A percentile compares a stretch with the other conserved stretches of the same genome.
Conservation (phyloP, 2,113 vertebrate genomes). For the Dendrocopos noguchii region DNA sequence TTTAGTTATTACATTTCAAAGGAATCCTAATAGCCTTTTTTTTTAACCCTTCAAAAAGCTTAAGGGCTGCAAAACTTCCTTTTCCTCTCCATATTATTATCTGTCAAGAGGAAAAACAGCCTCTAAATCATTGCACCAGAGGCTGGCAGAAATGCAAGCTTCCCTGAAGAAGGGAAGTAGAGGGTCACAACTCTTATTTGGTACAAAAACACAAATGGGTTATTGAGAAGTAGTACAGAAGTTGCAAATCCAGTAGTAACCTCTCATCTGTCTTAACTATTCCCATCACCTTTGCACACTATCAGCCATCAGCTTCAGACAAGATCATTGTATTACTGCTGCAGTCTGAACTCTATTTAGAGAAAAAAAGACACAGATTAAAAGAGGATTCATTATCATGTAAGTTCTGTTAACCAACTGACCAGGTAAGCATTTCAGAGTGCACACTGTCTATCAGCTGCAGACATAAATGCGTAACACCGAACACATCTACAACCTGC, state of each 20-base stretch:
- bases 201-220: neutral
- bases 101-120: neutral
- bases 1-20: neutral
- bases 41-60: neutral
- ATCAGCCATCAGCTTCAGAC: neutral
- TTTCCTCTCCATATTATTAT: neutral
- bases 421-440: neutral
- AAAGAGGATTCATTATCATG: neutral
- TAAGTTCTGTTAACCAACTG: neutral
- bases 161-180: neutral
- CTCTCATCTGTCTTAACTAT: neutral
- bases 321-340: neutral
- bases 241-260: neutral
- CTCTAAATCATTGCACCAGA: neutral
- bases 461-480: neutral
- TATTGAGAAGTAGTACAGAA: neutral
- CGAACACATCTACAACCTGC: neutral
- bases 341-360: neutral
- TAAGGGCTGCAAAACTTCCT: conserved; percentile 23
- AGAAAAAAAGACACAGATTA: neutral
- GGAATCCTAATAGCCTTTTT: neutral
- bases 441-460: neutral
- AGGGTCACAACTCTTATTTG: neutral
- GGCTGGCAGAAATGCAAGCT: neutral
- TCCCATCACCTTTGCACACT: neutral